phyloP scores from a whole-genome alignment of 2,113 vertebrate genomes.

The Anolis carolinensis region DNA sequence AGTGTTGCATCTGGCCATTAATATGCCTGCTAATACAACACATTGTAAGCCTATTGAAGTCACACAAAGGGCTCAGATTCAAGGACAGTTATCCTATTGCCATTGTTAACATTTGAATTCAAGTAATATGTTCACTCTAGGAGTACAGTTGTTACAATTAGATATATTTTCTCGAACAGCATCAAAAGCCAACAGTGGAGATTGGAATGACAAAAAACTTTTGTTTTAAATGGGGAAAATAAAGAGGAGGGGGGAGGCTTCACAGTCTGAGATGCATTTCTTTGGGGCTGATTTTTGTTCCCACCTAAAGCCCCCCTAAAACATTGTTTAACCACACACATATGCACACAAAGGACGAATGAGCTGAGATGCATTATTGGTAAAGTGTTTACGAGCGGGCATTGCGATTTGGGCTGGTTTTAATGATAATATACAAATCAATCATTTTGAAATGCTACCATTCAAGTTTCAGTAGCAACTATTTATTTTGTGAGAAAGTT shows the following conservation, averaged over 20 bases:
- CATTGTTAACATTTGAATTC: constrained; percentile 93
- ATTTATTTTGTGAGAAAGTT: constrained; percentile 15
- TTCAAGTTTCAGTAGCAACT: constrained; percentile 49
- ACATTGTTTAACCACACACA: not conserved
- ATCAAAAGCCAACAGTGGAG: constrained; percentile 75
- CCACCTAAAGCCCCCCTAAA: constrained; percentile 44
- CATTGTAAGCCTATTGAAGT: constrained; percentile 99
- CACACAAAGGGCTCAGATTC: constrained; percentile 93
- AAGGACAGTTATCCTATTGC: constrained; percentile 98
- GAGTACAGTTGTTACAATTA: constrained; percentile 99
- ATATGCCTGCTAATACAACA: constrained; percentile 99
- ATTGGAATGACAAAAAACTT: constrained; percentile 67
- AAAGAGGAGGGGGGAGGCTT: not conserved
- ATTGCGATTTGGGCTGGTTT: constrained; percentile 66
- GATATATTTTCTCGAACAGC: constrained; percentile 80
- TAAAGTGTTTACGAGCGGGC: not conserved
- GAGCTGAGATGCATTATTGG: not conserved
- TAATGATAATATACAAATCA: constrained; percentile 77
- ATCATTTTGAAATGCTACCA: constrained; percentile 53
- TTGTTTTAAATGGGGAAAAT: rapidly evolving
- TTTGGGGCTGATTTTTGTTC: constrained; percentile 62
- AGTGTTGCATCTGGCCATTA: constrained; percentile 96
- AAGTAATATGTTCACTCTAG: constrained; percentile 88
- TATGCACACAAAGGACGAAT: not conserved
- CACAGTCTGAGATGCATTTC: constrained; percentile 63